A percentile compares a stretch with the other conserved stretches of the same genome.
phyloP scores from a whole-genome alignment of 2,888 invertebrate genomes.

The Papilio demoleus region DNA sequence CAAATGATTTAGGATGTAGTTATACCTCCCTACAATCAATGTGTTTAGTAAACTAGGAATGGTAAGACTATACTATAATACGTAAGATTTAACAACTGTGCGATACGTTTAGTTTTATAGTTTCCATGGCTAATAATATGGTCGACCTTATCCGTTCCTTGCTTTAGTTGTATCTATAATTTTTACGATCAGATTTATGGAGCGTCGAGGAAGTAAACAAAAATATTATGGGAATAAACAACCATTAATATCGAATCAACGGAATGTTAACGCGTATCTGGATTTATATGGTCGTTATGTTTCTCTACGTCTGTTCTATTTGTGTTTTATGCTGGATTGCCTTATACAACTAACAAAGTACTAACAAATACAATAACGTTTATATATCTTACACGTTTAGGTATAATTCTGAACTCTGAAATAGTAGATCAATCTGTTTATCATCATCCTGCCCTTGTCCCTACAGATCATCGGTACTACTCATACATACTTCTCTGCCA shows the following conservation, averaged over 20 bases:
- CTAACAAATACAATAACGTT: neutral
- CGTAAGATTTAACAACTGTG: constrained; percentile 19
- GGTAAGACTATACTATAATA: no score
- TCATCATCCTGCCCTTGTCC: no score
- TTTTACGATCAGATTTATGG: constrained; percentile 36
- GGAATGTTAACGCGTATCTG: constrained; percentile 27
- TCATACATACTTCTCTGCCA: no score
- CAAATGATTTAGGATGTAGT: neutral
- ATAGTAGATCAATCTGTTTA: neutral
- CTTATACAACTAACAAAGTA: constrained; percentile 3
- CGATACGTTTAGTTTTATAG: constrained; percentile 34
- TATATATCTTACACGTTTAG: neutral
- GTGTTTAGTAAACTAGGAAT: constrained; percentile 2
- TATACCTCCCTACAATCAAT: neutral
- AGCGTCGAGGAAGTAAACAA: constrained; percentile 33
- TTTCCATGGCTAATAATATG: constrained; percentile 22
- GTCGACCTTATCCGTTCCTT: constrained; percentile 31
- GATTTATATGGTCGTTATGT: constrained; percentile 17
- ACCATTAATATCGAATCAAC: constrained; percentile 34
- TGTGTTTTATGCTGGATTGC: constrained; percentile 20
- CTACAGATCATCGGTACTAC: no score
- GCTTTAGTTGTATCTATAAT: constrained; percentile 28
- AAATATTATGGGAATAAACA: constrained; percentile 38
- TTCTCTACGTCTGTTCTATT: neutral
- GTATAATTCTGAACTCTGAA: no score